Conservation (phyloP, 2,113 vertebrate genomes). For the Lonchura striata region DNA sequence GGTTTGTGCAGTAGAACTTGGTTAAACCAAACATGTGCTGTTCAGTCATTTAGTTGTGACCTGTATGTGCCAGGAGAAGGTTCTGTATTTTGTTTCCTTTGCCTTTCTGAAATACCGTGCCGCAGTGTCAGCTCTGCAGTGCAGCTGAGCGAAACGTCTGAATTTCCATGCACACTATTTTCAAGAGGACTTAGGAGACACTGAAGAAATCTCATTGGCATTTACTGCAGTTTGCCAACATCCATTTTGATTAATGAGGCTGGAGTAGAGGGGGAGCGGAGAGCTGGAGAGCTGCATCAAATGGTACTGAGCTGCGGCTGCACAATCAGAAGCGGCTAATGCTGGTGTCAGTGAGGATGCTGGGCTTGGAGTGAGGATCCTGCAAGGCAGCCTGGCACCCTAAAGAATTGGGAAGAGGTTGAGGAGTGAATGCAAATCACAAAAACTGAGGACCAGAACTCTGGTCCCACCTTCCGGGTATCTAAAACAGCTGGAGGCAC, state of each 20-base stretch:
- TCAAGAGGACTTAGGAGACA: background rate
- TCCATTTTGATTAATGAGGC: background rate
- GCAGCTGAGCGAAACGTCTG: background rate
- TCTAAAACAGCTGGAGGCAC: background rate
- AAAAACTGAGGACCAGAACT: background rate
- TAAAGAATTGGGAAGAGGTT: background rate
- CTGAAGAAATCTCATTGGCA: background rate
- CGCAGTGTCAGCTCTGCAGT: background rate
- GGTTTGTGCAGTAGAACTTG: background rate
- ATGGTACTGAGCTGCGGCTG: fast-evolving
- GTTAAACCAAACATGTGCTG: background rate
- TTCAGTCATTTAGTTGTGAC: background rate
- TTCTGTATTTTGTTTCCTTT: background rate
- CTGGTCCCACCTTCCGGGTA: background rate
- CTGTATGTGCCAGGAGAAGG: background rate
- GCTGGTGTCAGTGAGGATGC: background rate
- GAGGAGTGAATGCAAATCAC: background rate
- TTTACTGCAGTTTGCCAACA: background rate
- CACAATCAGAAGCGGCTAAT: fast-evolving
- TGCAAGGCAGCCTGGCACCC: background rate
- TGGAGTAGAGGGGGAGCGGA: background rate
- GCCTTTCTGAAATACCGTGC: background rate
- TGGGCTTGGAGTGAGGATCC: background rate
- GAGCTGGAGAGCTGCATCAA: background rate
- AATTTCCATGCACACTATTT: background rate